phyloP scores from a whole-genome alignment of 2,888 invertebrate species.

The Cerastis leucographa region DNA sequence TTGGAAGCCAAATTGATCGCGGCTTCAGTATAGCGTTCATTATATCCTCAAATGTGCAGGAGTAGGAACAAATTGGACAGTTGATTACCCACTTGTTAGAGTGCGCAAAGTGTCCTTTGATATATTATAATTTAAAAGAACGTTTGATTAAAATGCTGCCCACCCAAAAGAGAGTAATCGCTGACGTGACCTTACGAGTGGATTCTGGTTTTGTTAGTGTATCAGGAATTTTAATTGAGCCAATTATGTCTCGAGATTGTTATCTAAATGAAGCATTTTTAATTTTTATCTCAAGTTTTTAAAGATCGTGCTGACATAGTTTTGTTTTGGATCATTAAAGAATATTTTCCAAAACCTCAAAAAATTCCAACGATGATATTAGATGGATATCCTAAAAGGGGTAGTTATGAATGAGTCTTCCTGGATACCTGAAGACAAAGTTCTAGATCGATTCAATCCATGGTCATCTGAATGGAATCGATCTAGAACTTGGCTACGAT shows the following conservation, averaged over 20 bases:
- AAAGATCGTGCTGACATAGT: conserved; percentile 1
- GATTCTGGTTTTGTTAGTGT: conserved; percentile 32
- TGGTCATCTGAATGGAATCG: too few species aligned
- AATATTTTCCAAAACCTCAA: background rate
- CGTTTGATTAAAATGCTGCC: background rate
- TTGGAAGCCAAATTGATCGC: background rate
- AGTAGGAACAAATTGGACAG: background rate
- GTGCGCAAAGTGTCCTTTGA: background rate
- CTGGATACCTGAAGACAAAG: background rate
- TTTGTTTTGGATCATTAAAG: conserved; percentile 8
- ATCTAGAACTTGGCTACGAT: too few species aligned
- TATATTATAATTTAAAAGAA: background rate
- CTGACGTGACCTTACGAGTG: conserved; percentile 27
- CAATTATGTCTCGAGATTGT: conserved; percentile 50
- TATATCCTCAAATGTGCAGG: background rate
- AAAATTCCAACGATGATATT: background rate
- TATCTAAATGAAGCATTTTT: conserved; percentile 21
- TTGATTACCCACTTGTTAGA: background rate
- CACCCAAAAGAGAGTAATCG: conserved; percentile 13
- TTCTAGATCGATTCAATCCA: background rate
- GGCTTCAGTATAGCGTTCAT: background rate
- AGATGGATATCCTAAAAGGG: background rate
- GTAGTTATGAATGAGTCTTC: background rate
- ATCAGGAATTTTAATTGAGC: conserved; percentile 57
- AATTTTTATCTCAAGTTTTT: conserved; percentile 41